These are phyloP conservation scores for Glomeris maerens DNA, from an alignment of 1,140 invertebrate species.

Conservation along the genomic window DNA sequence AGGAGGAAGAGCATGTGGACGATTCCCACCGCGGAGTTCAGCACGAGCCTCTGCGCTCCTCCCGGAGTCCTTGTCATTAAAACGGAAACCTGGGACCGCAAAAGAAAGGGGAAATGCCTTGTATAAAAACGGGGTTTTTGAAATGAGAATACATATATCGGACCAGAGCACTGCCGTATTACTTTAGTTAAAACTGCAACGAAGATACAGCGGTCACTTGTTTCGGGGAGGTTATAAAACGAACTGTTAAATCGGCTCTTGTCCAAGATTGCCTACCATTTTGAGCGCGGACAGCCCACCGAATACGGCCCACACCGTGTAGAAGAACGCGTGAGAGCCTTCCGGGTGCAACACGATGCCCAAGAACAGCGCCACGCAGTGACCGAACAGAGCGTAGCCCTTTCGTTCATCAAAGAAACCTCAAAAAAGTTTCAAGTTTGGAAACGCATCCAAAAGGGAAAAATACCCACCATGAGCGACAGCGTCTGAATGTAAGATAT, in stretches of 20 bases:
- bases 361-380: conserved; percentile 31
- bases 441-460: background rate
- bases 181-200: background rate
- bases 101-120: no score
- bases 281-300: conserved; percentile 29
- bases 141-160: background rate
- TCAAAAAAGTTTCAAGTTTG: background rate
- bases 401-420: conserved; percentile 18
- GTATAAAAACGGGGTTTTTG: no score
- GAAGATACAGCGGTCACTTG: background rate
- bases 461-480: conserved; percentile 26
- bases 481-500: conserved; percentile 29
- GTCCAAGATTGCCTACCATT: conserved; percentile 28
- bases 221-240: background rate
- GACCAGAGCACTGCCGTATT: background rate
- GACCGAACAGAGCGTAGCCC: conserved; percentile 33
- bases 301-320: conserved; percentile 28
- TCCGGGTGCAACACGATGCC: conserved; percentile 30
- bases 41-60: conserved; percentile 26
- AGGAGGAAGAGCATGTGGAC: conserved; percentile 31
- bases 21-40: conserved; percentile 23
- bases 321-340: conserved; percentile 33
- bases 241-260: background rate
- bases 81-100: conserved; percentile 24
- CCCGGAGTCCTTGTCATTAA: conserved; percentile 26